Evolutionary conservation across 2,797 vertebrate species (phyloP), one percentile per base, ranked within the genome.

Genomic region (Carcharodon carcharias): DNA sequence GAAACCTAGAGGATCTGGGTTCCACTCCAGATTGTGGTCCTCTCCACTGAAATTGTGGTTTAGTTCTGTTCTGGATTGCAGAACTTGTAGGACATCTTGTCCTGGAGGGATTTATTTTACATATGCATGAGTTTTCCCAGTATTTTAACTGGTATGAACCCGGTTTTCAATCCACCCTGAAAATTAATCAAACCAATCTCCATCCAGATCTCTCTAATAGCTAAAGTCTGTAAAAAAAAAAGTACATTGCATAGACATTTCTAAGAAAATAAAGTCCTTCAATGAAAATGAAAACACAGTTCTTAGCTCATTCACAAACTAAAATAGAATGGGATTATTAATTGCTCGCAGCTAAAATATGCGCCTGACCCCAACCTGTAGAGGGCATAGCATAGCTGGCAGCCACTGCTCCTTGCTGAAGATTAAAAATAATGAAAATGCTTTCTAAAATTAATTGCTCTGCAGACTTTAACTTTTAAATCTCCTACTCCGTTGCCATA

Each of bases 381-480:
- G 63, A 93, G 61, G 31, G n/a, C 61, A 4, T n/a, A 67, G 61
- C 91, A 45, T 93, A 26, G 91, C 91, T 58, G 16, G 35, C 91
- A 93, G 91, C n/a, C 35, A 18, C 18, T 45, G 7, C 91, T 65
- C n/a, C 91, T 65, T 6, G 21, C 67, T 93, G 91, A 93, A 45
- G n/a, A 93, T 93, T 93, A 45, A 67, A 93, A 26, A 23, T 65
- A 65, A 65, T 93, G 67, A 67, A 93, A 67, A 21, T 23, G 2
- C 82, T 93, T 65, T 1, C n/a, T 45, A 45, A 85, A 85, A 50
- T 85, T 40, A 45, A 50, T 85, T 50, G 61, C 45, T 93, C 61
- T 93, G 18, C n/a, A 67, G 61, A 65, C 35, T 93, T 93, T 67
- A 93, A 67, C 65, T 4, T 93, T 67, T 67, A 93, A 93, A 93